A percentile compares a stretch with the other conserved stretches of the same genome.
Evolutionary conservation across 2,797 vertebrate species (phyloP).

Genomic region (Chiroxiphia lanceolata): DNA sequence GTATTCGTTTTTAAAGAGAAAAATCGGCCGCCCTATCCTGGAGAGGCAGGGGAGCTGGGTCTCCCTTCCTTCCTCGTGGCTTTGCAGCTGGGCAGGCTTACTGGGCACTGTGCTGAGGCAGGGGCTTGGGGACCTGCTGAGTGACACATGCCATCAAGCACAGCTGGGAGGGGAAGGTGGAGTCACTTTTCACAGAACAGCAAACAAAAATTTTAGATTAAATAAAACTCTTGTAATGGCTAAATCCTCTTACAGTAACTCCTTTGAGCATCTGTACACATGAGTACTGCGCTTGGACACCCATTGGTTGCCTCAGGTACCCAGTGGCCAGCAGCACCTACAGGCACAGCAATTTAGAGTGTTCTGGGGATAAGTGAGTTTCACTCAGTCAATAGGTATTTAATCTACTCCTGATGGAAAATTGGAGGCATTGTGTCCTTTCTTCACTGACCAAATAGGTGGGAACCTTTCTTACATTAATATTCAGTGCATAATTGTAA

Average conservation of each 20-base stretch:
- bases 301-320: neutral
- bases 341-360: neutral
- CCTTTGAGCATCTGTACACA: rapidly evolving
- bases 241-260: neutral
- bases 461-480: neutral
- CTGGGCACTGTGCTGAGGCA: neutral
- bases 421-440: neutral
- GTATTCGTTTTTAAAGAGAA: neutral
- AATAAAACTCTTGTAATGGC: neutral
- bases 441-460: neutral
- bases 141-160: neutral
- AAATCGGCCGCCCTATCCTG: neutral
- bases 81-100: neutral
- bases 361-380: neutral
- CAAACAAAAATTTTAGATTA: neutral
- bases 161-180: neutral
- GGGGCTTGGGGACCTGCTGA: rapidly evolving
- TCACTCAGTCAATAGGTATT: neutral
- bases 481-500: neutral
- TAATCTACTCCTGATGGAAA: neutral
- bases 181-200: neutral
- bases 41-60: neutral
- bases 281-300: neutral
- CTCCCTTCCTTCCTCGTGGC: neutral
- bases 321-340: neutral